These are phyloP conservation scores for Muscicapa adusta DNA, from an alignment of 2,113 vertebrate species.

Conservation along the genomic window DNA sequence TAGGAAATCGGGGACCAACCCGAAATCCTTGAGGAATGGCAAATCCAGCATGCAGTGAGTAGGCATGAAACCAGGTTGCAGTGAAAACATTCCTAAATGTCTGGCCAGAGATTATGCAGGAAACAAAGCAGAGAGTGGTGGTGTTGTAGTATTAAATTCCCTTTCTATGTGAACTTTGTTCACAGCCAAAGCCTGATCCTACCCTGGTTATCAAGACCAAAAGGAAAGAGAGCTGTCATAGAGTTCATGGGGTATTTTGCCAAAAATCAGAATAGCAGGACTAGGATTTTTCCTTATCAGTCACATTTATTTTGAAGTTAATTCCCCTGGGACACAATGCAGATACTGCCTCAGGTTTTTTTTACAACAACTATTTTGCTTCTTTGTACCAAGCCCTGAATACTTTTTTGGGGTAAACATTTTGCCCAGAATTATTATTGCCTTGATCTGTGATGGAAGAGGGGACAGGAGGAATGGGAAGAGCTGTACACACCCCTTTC, in stretches of 20 bases:
- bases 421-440: not conserved
- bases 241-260: not conserved
- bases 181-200: not conserved
- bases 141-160: not conserved
- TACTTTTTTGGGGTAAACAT: not conserved
- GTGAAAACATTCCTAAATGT: constrained; percentile 38
- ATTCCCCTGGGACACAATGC: not conserved
- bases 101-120: not conserved
- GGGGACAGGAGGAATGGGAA: not conserved
- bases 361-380: not conserved
- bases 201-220: not conserved
- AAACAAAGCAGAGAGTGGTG: not conserved
- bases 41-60: constrained; percentile 39
- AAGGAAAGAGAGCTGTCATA: not conserved
- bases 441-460: not conserved
- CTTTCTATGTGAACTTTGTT: not conserved
- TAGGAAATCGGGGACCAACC: constrained; percentile 15
- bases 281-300: not conserved
- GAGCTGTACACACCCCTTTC: not conserved
- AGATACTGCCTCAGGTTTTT: rapidly evolving
- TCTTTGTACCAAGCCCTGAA: not conserved
- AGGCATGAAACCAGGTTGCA: constrained; percentile 14
- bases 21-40: constrained; percentile 23
- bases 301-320: not conserved
- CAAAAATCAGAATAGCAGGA: not conserved